Evolutionary conservation across 2,797 vertebrate genomes (phyloP), one percentile per base, ranked within the genome.

Genomic region (Tolypeutes matacus): DNA sequence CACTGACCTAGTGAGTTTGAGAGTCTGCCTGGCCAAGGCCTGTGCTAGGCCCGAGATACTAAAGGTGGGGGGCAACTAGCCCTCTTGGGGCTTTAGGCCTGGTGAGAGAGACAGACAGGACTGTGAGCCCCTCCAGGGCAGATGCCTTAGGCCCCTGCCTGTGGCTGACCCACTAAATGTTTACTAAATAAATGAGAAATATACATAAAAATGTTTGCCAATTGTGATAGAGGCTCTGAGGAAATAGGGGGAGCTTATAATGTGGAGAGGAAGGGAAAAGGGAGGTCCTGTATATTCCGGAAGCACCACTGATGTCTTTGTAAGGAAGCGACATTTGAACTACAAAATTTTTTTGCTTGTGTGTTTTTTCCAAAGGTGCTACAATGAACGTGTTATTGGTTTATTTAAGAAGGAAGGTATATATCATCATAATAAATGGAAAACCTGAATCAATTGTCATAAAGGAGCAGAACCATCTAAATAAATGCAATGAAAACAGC

Each of bases 371-470:
- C 91, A 65, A 93, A 85, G 67, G 65, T 69, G 49, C 58, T 76
- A 82, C 36, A 70, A 51, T 72, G 13, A 73, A 64, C 4, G 75
- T n/a, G 80, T 53, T 64, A 51, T 53, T 77, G 56, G 36, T 76
- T 89, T 80, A 58, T 65, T 93, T 76, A 46, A 72, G 87, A 94
- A 92, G 27, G 64, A 42, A 95, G 93, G 11, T 69, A 2, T 82
- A 27, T 80, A 51, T 83, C 82, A 69, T 62, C 17, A 56, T 83
- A 56, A 91, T 70, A 86, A 89, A 86, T 56, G 18, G 60, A 86
- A 77, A 84, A 86, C n/a, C 58, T 56, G 81, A 89, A 75, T 77
- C 7, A 51, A 31, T 29, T 93, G 53, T 93, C 51, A 34, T 46
- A 72, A 86, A 49, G 8, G 60, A 34, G 67, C 39, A 46, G 64